Conservation (phyloP, 1,140 invertebrate species). For the Macrotrachela quadricornifera region DNA sequence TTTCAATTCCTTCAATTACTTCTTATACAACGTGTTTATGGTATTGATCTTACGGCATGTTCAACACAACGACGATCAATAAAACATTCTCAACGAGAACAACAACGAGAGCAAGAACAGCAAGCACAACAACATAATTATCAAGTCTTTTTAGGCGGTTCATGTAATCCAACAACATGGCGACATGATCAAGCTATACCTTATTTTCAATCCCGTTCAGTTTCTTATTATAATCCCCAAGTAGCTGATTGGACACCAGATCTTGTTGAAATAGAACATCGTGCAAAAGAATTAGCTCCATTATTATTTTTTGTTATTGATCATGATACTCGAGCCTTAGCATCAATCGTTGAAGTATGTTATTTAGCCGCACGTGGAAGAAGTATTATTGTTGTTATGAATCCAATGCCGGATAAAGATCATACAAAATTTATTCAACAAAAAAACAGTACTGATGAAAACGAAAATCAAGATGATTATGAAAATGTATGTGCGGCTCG, state of each 20-base stretch:
- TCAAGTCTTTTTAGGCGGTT: constrained; percentile 75
- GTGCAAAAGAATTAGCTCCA: constrained; percentile 58
- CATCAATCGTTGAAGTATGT: constrained; percentile 68
- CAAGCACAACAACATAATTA: background rate
- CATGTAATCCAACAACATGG: constrained; percentile 93
- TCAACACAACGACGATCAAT: background rate
- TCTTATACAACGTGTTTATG: constrained; percentile 15
- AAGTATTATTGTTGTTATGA: too few species aligned
- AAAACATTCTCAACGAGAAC: background rate
- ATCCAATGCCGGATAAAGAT: too few species aligned
- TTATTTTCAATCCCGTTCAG: constrained; percentile 59
- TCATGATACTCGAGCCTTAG: constrained; percentile 69
- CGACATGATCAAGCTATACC: constrained; percentile 76
- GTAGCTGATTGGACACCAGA: constrained; percentile 79
- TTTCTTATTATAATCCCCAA: constrained; percentile 97
- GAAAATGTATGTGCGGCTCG: too few species aligned
- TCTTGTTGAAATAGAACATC: constrained; percentile 68
- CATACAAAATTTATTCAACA: too few species aligned
- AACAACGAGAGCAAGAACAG: too few species aligned
- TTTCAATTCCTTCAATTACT: background rate
- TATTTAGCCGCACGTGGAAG: constrained; percentile 16
- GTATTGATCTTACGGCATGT: constrained; percentile 10
- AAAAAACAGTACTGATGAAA: too few species aligned
- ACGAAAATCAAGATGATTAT: too few species aligned
- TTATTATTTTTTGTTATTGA: constrained; percentile 81